phyloP scores from a whole-genome alignment of 2,113 vertebrate species.

The Cichladusa arquata region DNA sequence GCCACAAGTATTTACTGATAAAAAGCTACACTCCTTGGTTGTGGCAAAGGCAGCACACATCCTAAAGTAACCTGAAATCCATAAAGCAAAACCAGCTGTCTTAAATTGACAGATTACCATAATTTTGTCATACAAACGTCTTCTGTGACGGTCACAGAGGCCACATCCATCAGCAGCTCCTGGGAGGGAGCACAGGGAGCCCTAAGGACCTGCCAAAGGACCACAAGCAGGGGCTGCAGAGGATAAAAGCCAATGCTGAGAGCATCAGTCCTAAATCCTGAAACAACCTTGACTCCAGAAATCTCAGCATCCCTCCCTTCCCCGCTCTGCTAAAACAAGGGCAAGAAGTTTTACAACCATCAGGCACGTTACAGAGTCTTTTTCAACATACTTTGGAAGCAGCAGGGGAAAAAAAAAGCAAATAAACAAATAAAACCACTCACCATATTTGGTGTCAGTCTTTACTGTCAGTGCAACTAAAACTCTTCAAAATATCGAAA shows the following conservation, averaged over 20 bases:
- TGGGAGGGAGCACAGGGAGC: not conserved
- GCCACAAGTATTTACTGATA: not conserved
- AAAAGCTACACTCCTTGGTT: fast-evolving
- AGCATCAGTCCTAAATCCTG: not conserved
- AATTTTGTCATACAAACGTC: not conserved
- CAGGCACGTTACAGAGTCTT: not conserved
- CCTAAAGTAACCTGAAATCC: not conserved
- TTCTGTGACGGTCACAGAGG: not conserved
- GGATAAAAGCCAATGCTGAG: not conserved
- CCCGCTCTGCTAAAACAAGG: not conserved
- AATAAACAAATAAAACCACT: conserved; percentile 53
- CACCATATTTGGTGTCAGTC: conserved; percentile 44
- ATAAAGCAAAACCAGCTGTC: not conserved
- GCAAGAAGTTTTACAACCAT: conserved; percentile 18
- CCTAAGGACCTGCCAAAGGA: not conserved
- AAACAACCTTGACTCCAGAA: not conserved
- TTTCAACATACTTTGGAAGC: conserved; percentile 18
- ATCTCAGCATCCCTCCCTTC: not conserved
- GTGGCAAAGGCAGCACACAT: not conserved
- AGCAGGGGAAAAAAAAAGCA: not conserved
- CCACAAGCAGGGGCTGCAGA: not conserved
- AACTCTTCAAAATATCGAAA: conserved; percentile 29
- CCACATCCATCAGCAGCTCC: not conserved
- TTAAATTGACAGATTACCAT: not conserved
- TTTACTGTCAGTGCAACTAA: conserved; percentile 40